Base-by-base conservation (phyloP, 2,888 invertebrate genomes). In the Eristalis pertinax region DNA sequence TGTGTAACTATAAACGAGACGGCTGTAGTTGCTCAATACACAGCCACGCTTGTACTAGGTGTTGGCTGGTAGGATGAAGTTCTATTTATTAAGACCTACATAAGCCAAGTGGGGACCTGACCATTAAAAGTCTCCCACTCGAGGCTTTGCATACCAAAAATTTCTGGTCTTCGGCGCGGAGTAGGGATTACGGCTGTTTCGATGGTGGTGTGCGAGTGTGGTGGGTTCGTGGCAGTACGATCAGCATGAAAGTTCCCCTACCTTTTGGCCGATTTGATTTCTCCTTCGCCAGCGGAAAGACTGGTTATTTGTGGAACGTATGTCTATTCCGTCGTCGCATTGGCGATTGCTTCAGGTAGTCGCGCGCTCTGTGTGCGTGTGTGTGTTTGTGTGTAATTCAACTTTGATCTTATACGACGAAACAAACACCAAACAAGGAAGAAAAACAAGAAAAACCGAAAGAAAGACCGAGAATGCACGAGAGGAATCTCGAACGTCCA, bases 1-100 rank as follows among this genome's bases (percentile, higher is more conserved):
- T 81, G 87, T 84, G 64, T 8, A 72, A 80, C 76, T 83, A 67
- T 80, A 86, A 88, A 89, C 73, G 87, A 87, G 89, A 90, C 90
- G 90, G 90, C 91, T 90, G 91, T 91, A 93, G 92, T 92, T 91
- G 90, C 90, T 91, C 91, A 91, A 92, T 91, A 93, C 92, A 93
- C 92, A 92, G 93, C 92, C 92, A 92, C 92, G 92, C 91, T 92
- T 92, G 92, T 92, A 93, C 93, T 93, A 93, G 93, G 92, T 93
- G 93, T 92, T 93, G 92, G 91, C 92, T 91, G 90, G 89, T 90
- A 89, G 90, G 91, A 91, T 91, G 91, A 91, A 91, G 93, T 93
- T 92, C 93, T 93, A 93, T 93, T 93, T 93, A 93, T 93, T 92
- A 93, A 93, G 93, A 92, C 91, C 91, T 90, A 90, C 91, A 89